phyloP scores from a whole-genome alignment of 1,140 invertebrate genomes.

The Aphelinus certus region DNA sequence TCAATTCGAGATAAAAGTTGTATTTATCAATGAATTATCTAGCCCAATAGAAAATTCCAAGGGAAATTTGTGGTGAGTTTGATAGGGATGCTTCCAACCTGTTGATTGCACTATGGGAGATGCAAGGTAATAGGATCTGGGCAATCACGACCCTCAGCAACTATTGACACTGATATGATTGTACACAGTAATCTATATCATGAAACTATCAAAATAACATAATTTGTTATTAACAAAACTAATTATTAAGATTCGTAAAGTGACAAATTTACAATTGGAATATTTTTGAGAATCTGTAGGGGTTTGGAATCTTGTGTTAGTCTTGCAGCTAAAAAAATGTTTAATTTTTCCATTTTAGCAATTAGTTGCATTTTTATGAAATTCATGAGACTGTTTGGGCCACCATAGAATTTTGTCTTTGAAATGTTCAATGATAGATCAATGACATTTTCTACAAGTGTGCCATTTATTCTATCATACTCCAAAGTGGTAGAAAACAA shows the following conservation, averaged over 20 bases:
- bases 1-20: background rate
- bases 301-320: too few relatives aligned
- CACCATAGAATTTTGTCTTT: too few relatives aligned
- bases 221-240: conserved; percentile 2
- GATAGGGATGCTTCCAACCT: conserved; percentile 25
- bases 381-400: too few relatives aligned
- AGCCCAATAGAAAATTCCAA: background rate
- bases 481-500: too few relatives aligned
- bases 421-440: too few relatives aligned
- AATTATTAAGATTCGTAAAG: too few relatives aligned
- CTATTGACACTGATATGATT: background rate
- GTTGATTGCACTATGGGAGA: conserved; percentile 36
- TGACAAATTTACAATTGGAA: background rate
- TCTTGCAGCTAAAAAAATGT: too few relatives aligned
- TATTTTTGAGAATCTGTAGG: background rate
- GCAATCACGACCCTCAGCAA: too few relatives aligned
- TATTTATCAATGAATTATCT: background rate
- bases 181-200: background rate
- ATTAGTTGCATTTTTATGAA: too few relatives aligned
- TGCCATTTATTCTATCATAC: too few relatives aligned
- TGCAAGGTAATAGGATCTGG: background rate
- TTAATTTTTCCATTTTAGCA: too few relatives aligned
- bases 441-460: too few relatives aligned
- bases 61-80: conserved; percentile 19
- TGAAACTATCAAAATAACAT: background rate